These are phyloP conservation scores for Machimus atricapillus DNA, from an alignment of 2,888 invertebrate species.

Conservation along the genomic window DNA sequence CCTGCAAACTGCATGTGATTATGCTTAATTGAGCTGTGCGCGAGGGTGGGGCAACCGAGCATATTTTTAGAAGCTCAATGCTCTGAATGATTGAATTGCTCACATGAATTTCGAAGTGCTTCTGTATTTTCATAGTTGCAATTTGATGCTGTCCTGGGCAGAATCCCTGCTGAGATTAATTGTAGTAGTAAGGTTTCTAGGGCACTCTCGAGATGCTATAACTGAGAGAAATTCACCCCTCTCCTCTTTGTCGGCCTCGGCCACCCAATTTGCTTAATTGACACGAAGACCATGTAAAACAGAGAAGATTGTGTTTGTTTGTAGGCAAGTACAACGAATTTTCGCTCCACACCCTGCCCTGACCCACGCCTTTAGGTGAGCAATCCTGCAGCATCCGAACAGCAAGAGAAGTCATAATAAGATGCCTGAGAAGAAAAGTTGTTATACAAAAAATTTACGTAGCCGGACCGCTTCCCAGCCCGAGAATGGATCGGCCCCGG, in stretches of 20 bases:
- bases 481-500: not conserved
- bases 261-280: not conserved
- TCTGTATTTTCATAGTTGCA: not conserved
- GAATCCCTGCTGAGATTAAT: constrained; percentile 15
- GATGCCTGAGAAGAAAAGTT: not conserved
- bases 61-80: constrained; percentile 5
- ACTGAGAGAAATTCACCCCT: not conserved
- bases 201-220: not conserved
- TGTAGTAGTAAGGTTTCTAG: constrained; percentile 13
- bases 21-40: not conserved
- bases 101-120: not conserved
- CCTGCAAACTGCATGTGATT: not conserved
- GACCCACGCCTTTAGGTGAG: not conserved
- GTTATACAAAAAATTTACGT: not conserved
- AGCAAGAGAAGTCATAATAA: not conserved
- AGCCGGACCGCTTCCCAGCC: not conserved
- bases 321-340: not conserved
- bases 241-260: not conserved
- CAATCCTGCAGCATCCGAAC: not conserved
- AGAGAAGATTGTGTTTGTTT: not conserved
- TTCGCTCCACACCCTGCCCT: not conserved
- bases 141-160: not conserved
- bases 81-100: not conserved
- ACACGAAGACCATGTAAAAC: not conserved
- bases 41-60: not conserved